Percentiles rank a stretch among this genome's conserved stretches.
Conservation (phyloP, 2,888 invertebrate species). For the Parnassius smintheus region DNA sequence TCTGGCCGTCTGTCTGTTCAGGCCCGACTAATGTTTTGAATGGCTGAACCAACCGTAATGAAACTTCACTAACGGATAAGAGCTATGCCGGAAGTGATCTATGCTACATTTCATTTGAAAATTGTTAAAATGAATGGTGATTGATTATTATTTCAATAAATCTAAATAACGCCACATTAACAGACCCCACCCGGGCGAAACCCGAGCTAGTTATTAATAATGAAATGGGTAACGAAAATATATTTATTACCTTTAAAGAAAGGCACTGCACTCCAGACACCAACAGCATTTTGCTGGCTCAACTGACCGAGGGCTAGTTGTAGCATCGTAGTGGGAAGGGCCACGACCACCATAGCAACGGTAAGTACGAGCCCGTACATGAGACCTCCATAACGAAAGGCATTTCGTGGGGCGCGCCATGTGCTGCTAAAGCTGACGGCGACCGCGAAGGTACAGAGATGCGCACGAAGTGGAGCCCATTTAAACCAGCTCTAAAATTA, state of each 20-base stretch:
- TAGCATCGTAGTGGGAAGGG: conserved; percentile 80
- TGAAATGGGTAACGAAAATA: neutral
- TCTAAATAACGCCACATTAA: too few relatives aligned
- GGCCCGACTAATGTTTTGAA: too few relatives aligned
- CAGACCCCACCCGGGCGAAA: too few relatives aligned
- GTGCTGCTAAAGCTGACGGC: conserved; percentile 80
- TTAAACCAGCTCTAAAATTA: conserved; percentile 46
- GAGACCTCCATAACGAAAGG: conserved; percentile 68
- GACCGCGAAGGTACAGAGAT: conserved; percentile 77
- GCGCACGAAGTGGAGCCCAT: conserved; percentile 53
- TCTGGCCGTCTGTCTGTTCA: too few relatives aligned
- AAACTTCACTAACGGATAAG: too few relatives aligned
- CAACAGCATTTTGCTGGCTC: conserved; percentile 84
- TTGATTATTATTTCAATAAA: too few relatives aligned
- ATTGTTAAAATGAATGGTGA: too few relatives aligned
- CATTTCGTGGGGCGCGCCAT: conserved; percentile 81
- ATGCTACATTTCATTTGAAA: too few relatives aligned
- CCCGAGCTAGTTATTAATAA: too few relatives aligned
- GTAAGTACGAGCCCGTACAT: conserved; percentile 78
- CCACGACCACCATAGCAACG: conserved; percentile 69
- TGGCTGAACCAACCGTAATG: too few relatives aligned
- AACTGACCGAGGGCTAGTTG: conserved; percentile 84
- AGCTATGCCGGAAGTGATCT: too few relatives aligned
- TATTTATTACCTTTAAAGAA: conserved; percentile 80
- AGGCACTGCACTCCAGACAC: conserved; percentile 84